Percentiles rank a stretch among this genome's conserved stretches.
phyloP scores from a whole-genome alignment of 2,113 vertebrate genomes.

The Perca flavescens region DNA sequence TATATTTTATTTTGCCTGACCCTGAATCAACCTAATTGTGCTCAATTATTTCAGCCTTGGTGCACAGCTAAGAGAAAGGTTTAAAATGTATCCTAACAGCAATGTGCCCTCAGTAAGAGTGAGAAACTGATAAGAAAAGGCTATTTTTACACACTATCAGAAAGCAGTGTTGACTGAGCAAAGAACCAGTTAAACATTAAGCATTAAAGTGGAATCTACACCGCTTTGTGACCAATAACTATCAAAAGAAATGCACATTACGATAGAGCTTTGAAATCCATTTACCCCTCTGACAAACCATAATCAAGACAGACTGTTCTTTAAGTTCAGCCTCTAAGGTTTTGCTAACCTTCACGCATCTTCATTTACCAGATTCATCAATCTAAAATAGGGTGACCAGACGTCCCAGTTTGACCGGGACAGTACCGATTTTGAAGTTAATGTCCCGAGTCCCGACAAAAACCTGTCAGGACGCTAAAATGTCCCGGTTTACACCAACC shows the following conservation, averaged over 20 bases:
- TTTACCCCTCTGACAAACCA: neutral
- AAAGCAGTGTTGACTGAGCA: slow-evolving; percentile 17
- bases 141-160: slow-evolving; percentile 47
- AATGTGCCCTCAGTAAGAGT: slow-evolving; percentile 35
- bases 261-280: slow-evolving; percentile 19
- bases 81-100: slow-evolving; percentile 40
- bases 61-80: slow-evolving; percentile 38
- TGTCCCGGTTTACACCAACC: too few species aligned
- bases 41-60: slow-evolving; percentile 54
- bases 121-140: slow-evolving; percentile 57
- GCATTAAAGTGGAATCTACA: slow-evolving; percentile 12
- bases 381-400: too few species aligned
- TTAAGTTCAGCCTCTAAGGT: neutral
- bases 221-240: neutral
- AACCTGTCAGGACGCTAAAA: too few species aligned
- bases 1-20: slow-evolving; percentile 32
- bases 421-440: too few species aligned
- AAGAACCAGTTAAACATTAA: slow-evolving; percentile 61
- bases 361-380: neutral
- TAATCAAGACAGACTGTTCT: slow-evolving; percentile 16
- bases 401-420: too few species aligned
- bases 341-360: neutral
- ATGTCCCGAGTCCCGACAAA: too few species aligned
- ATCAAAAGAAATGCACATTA: slow-evolving; percentile 8
- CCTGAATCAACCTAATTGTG: slow-evolving; percentile 48